These are phyloP conservation scores for Atta texana DNA, from an alignment of 1,140 invertebrate species.

Conservation along the genomic window DNA sequence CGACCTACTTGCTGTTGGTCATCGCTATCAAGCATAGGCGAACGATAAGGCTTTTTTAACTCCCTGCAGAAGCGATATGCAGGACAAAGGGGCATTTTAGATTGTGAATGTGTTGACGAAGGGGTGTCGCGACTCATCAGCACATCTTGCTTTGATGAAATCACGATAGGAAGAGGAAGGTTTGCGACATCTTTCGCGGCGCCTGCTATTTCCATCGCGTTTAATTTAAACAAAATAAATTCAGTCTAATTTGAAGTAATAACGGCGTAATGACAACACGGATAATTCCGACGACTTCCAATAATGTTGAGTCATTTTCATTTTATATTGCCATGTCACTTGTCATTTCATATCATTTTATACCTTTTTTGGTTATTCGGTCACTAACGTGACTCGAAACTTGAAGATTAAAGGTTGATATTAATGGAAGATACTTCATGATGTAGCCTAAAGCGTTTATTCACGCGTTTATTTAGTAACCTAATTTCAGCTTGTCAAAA, in stretches of 20 bases:
- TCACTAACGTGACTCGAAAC: slow-evolving; percentile 1
- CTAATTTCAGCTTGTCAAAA: slow-evolving; percentile 29
- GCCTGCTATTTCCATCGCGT: slow-evolving; percentile 1
- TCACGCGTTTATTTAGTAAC: slow-evolving; percentile 11
- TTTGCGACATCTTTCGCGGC: background rate
- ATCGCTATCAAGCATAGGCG: background rate
- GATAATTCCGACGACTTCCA: background rate
- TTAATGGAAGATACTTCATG: slow-evolving; percentile 38
- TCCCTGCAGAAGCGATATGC: slow-evolving; percentile 18
- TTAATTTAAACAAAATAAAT: background rate
- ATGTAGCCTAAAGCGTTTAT: background rate
- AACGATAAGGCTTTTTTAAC: background rate
- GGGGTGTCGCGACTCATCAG: background rate
- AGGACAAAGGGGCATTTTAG: background rate
- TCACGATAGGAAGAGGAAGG: background rate
- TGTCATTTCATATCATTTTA: background rate
- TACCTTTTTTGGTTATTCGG: background rate
- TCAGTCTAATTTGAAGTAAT: background rate
- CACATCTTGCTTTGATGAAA: slow-evolving; percentile 7
- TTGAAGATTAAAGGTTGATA: background rate
- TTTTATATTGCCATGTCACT: slow-evolving; percentile 22
- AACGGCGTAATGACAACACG: background rate
- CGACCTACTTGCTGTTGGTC: slow-evolving; percentile 38
- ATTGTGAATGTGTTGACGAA: background rate
- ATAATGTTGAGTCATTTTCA: slow-evolving; percentile 10